Conservation (phyloP, 2,113 vertebrate genomes). For the Rynchops niger region DNA sequence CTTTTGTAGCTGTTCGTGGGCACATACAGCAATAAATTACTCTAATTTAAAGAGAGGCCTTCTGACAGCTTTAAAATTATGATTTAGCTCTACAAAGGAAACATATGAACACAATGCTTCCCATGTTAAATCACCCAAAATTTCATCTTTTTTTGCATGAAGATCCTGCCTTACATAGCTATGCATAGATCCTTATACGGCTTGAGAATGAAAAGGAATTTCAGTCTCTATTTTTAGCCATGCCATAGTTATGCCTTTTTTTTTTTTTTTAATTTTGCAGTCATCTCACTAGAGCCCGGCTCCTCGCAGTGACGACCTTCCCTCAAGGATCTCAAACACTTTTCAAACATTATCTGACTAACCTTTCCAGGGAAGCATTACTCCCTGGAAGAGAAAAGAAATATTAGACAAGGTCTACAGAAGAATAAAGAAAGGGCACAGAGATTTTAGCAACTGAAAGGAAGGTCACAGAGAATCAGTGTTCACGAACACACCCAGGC, state of each 20-base stretch:
- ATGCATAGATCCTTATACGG: conserved; percentile 18
- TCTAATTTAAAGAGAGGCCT: conserved; percentile 22
- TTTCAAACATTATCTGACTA: background rate
- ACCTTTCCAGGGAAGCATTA: background rate
- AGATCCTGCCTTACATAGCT: conserved; percentile 28
- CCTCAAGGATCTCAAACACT: background rate
- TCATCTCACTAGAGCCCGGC: background rate
- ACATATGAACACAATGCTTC: conserved; percentile 42
- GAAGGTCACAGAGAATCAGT: background rate
- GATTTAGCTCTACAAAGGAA: conserved; percentile 26
- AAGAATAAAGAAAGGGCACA: background rate
- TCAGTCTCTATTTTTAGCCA: conserved; percentile 23
- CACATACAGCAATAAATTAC: conserved; percentile 28
- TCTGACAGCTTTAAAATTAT: conserved; percentile 29
- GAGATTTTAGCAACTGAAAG: background rate
- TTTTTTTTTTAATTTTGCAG: background rate
- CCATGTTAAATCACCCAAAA: conserved; percentile 45
- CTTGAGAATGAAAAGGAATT: conserved; percentile 14
- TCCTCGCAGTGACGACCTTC: background rate
- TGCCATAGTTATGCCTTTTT: background rate
- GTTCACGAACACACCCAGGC: background rate
- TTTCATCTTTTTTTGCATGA: background rate
- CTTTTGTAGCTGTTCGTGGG: conserved; percentile 32
- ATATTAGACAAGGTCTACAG: background rate
- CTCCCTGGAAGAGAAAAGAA: background rate